Evolutionary conservation across 2,113 vertebrate genomes (phyloP).

Genomic region (Ctenomys sociabilis): DNA sequence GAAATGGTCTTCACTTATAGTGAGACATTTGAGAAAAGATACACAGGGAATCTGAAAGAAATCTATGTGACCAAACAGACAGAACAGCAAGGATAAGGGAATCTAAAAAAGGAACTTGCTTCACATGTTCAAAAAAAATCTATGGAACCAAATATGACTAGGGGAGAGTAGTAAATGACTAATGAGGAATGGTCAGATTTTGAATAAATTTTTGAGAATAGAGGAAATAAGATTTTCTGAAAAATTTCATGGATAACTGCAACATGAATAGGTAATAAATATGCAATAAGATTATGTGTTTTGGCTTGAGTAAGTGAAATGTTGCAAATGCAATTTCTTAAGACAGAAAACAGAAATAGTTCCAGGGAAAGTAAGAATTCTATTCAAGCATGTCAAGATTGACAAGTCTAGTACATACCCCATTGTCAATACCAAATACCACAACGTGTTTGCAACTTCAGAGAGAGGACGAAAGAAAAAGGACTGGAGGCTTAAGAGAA

Average conservation of each 20-base stretch:
- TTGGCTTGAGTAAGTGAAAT: conserved; percentile 4
- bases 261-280: not conserved
- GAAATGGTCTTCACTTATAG: not conserved
- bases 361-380: not conserved
- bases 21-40: not conserved
- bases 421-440: not conserved
- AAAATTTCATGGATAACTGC: not conserved
- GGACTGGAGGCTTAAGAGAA: not conserved
- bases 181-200: not conserved
- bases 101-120: not conserved
- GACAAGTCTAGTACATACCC: not conserved
- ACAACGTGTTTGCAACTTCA: not conserved
- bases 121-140: not conserved
- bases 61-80: conserved; percentile 14
- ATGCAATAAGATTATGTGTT: not conserved
- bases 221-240: conserved; percentile 39
- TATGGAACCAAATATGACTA: not conserved
- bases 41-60: conserved; percentile 42
- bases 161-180: not conserved
- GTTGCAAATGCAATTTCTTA: conserved; percentile 2
- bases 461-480: not conserved
- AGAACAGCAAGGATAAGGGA: conserved; percentile 6
- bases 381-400: not conserved
- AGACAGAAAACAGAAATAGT: conserved; percentile 8
- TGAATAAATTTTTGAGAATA: not conserved